These are phyloP conservation scores for Enteromius anoplus DNA, from an alignment of 2,797 vertebrate species.

Conservation along the genomic window DNA sequence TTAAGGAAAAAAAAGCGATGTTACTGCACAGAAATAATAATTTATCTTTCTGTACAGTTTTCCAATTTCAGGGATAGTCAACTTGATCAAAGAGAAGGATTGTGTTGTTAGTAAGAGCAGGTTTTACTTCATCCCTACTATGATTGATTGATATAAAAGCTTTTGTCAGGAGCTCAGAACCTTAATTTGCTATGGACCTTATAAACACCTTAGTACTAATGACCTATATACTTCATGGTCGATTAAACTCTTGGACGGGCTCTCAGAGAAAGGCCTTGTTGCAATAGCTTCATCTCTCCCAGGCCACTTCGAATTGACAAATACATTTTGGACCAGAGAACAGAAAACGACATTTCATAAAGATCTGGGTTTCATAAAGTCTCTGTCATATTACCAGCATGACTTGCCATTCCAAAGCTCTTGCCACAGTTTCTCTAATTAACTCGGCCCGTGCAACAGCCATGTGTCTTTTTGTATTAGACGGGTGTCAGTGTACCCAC, in stretches of 20 bases:
- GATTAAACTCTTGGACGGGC: not conserved
- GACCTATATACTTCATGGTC: slow-evolving; percentile 32
- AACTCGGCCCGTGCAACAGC: slow-evolving; percentile 26
- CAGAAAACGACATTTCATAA: slow-evolving; percentile 40
- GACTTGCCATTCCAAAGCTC: slow-evolving; percentile 35
- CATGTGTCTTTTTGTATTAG: slow-evolving; percentile 45
- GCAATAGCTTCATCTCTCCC: slow-evolving; percentile 3
- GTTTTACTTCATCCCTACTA: slow-evolving; percentile 7
- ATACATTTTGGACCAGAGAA: slow-evolving; percentile 39
- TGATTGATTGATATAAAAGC: not conserved
- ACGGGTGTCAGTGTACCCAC: slow-evolving; percentile 56
- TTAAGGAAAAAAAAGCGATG: too few relatives aligned
- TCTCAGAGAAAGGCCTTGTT: slow-evolving; percentile 18
- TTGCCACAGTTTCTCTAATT: slow-evolving; percentile 46
- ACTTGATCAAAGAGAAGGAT: not conserved
- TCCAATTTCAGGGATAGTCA: not conserved
- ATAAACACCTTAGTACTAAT: slow-evolving; percentile 18
- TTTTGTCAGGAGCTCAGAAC: slow-evolving; percentile 8
- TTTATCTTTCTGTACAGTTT: not conserved
- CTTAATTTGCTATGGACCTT: not conserved
- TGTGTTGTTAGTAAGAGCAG: slow-evolving; percentile 14
- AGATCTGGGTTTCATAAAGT: slow-evolving; percentile 55
- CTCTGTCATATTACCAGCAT: slow-evolving; percentile 32
- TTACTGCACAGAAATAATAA: not conserved
- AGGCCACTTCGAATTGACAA: slow-evolving; percentile 26